Evolutionary conservation across 2,888 invertebrate species (phyloP).

Genomic region (Meliscaeva auricollis): DNA sequence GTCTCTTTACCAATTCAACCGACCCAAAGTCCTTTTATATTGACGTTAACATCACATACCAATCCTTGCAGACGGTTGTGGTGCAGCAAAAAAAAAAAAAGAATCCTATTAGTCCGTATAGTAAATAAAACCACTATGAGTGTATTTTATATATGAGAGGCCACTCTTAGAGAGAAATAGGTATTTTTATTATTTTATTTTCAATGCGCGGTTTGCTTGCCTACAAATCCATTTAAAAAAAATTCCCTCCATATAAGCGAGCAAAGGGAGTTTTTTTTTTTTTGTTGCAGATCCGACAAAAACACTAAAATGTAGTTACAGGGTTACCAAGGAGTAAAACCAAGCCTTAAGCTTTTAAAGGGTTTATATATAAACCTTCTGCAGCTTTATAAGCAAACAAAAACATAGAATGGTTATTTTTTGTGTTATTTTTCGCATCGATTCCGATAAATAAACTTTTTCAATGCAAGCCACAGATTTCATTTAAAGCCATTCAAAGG

Average conservation of each 20-base stretch:
- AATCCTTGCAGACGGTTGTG: background rate
- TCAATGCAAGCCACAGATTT: too few species aligned
- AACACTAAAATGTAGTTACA: background rate
- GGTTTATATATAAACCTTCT: background rate
- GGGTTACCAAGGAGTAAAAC: background rate
- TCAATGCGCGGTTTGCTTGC: slow-evolving; percentile 63
- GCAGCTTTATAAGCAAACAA: background rate
- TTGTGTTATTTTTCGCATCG: too few species aligned
- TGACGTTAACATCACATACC: background rate
- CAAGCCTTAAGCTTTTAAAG: background rate
- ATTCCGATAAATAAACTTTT: too few species aligned
- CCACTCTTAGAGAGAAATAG: slow-evolving; percentile 6
- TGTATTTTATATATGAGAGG: background rate
- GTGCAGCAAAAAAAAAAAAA: too few species aligned
- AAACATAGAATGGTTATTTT: background rate
- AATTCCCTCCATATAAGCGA: background rate
- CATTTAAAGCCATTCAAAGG: background rate
- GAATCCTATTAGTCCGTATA: too few species aligned
- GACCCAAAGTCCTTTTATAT: background rate
- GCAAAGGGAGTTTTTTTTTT: background rate
- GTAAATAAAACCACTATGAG: too few species aligned
- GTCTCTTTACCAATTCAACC: background rate
- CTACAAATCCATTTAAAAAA: slow-evolving; percentile 62
- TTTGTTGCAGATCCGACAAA: background rate
- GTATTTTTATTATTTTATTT: slow-evolving; percentile 55